Base-by-base conservation (phyloP, 2,888 invertebrate species). In the Latrodectus hesperus region DNA sequence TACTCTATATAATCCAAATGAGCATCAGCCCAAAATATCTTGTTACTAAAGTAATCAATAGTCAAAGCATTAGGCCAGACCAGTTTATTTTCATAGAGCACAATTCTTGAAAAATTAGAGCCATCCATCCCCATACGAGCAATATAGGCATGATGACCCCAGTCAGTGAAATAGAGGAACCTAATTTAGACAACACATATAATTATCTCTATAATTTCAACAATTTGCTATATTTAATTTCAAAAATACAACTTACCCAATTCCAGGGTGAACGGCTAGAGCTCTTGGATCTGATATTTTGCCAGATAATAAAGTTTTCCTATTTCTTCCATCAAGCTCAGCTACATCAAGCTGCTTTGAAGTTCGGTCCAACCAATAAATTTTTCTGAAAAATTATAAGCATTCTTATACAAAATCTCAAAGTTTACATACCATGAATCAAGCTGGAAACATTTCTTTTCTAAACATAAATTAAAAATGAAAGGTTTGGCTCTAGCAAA, bases 61-160 rank as follows among this genome's bases (percentile, higher is more conserved):
- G 99, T 97, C 17, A 99, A 92, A 1, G 99, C 99, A 92, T 99
- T 99, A 0, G 99, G 99, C 99, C 99, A 99, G 0, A 98, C 98
- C 76, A 99, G 96, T 91, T 98, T 98, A 90, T 98, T 95, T 91
- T 97, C 96, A 95, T 97, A 97, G 38, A 96, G 96, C 17, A 99
- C 93, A 90, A 99, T 96, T 80, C 96, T 94, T 0, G 96, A 96
- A 91, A 96, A 96, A 91, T 97, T 96, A 10, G 96, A 95, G 0
- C 99, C 99, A 91, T 99, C 99, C 97, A 99, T 97, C 75, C 98
- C 98, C 93, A 99, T 94, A 92, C 98, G 96, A 16, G 97, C 99
- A 90, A 99, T 98, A 92, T 97, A 99, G 0, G 99, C 98, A 93
- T 97, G 95, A 9, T 93, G 90, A 9, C 93, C 93, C 99, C 99